These are phyloP conservation scores for Daktulosphaira vitifoliae DNA, from an alignment of 1,140 invertebrate genomes.

Conservation along the genomic window DNA sequence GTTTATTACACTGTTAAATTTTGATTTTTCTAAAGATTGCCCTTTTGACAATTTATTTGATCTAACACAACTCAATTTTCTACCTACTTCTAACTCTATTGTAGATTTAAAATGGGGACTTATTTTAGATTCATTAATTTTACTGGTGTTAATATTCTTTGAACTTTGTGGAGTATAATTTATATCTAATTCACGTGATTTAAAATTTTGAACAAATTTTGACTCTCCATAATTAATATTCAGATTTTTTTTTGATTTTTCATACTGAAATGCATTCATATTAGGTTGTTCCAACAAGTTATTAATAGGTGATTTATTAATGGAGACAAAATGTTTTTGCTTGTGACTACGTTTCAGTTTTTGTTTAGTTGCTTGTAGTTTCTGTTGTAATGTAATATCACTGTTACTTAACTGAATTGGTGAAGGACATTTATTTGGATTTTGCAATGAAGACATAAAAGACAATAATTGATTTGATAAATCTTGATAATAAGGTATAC, in stretches of 20 bases:
- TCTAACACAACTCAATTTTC: not conserved
- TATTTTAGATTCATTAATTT: no score
- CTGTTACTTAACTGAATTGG: not conserved
- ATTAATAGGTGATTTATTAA: not conserved
- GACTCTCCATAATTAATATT: not conserved
- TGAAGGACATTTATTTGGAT: not conserved
- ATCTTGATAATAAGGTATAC: conserved; percentile 4
- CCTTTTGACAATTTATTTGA: not conserved
- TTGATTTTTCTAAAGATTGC: not conserved
- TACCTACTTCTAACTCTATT: no score
- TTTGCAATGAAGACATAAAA: not conserved
- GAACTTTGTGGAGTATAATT: no score
- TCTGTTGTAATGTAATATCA: not conserved
- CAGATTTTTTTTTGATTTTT: not conserved
- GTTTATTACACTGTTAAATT: no score
- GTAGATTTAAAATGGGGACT: no score
- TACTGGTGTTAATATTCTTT: no score
- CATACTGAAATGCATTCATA: not conserved
- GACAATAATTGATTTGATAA: conserved; percentile 11
- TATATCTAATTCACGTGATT: not conserved
- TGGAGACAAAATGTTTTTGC: not conserved
- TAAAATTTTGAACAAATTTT: not conserved
- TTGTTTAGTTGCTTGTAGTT: not conserved
- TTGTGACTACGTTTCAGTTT: not conserved
- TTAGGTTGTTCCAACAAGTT: not conserved